Base-by-base conservation (phyloP, 1,140 invertebrate species). In the Drosophila parvula region DNA sequence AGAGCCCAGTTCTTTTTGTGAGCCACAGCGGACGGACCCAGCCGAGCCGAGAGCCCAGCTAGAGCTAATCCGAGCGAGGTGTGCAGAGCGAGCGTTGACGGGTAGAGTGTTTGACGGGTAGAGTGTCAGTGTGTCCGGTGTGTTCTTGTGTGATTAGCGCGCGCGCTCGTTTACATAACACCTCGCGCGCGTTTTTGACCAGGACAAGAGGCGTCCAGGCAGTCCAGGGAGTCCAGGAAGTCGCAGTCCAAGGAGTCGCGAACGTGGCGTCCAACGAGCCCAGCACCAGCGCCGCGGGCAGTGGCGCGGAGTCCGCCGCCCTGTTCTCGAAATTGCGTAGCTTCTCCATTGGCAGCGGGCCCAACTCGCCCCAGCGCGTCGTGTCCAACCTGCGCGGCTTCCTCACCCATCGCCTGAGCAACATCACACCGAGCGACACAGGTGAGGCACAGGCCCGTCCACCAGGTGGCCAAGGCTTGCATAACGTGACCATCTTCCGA, bases 371-470 rank as follows among this genome's bases (percentile, higher is more conserved):
- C 48, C 93, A 93, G 90, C 93, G 92, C 44, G 93, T 94, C 71
- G 94, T 94, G 76, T 93, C 92, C 80, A 94, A 94, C 82, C 92
- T 94, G 82, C 93, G 94, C 79, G 94, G 94, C 73, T 94, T 93
- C 81, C 92, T 94, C 79, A 92, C 93, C 68, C 93, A 92, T 88
- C 92, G 93, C 67, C 79, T 92, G 30, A 93, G 94, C 71, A 93
- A 93, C 70, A 92, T 92, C 73, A 92, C 93, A 71, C 92, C 94
- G 65, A 93, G 93, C 61, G 93, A 94, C 85, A 94, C 94, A 94
- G 94, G 94, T 94, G 79, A 93, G 22, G 3, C 22, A 22, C 22
- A 22, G 22, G 22, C 22, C 22, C 22, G 22, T 22, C 22, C 22
- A 53, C 51, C 27, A 60, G n/a, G 27, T 65, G 16, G 16, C 30